Percentiles rank a stretch among this genome's conserved stretches.
phyloP scores from a whole-genome alignment of 2,797 vertebrate species.

The Bovichtus diacanthus region DNA sequence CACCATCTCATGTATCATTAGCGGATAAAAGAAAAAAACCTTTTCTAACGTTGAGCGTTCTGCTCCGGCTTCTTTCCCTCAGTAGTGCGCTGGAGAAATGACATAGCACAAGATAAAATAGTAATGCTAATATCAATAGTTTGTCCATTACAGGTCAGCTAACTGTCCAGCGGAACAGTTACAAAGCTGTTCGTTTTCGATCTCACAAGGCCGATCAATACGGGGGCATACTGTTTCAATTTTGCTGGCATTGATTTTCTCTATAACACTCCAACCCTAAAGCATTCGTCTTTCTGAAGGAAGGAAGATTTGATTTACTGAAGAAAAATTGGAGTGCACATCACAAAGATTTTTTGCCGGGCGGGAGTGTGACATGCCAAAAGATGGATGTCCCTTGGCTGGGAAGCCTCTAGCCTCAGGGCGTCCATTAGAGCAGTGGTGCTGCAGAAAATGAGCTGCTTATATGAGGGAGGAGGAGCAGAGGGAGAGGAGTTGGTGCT shows the following conservation, averaged over 20 bases:
- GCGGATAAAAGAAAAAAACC: constrained; percentile 18
- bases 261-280: constrained; percentile 96
- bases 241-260: constrained; percentile 99
- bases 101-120: constrained; percentile 97
- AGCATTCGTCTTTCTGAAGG: constrained; percentile 99
- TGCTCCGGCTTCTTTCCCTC: constrained; percentile 57
- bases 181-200: constrained; percentile 99
- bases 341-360: constrained; percentile 99
- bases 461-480: constrained; percentile 78
- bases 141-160: constrained; percentile 99
- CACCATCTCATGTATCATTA: constrained; percentile 3
- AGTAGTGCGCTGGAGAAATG: constrained; percentile 84
- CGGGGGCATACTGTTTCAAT: constrained; percentile 99
- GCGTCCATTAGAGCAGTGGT: constrained; percentile 96
- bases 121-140: constrained; percentile 99
- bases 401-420: constrained; percentile 95
- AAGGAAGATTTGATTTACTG: constrained; percentile 99
- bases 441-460: constrained; percentile 91
- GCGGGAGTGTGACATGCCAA: constrained; percentile 92
- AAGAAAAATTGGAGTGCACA: constrained; percentile 99
- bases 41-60: constrained; percentile 24
- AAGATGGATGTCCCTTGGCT: constrained; percentile 99
- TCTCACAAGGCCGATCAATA: constrained; percentile 99
- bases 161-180: constrained; percentile 99
- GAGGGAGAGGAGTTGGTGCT: constrained; percentile 50